Percentiles rank a stretch among this genome's conserved stretches.
Conservation (phyloP, 1,140 invertebrate genomes). For the Diuraphis noxia region DNA sequence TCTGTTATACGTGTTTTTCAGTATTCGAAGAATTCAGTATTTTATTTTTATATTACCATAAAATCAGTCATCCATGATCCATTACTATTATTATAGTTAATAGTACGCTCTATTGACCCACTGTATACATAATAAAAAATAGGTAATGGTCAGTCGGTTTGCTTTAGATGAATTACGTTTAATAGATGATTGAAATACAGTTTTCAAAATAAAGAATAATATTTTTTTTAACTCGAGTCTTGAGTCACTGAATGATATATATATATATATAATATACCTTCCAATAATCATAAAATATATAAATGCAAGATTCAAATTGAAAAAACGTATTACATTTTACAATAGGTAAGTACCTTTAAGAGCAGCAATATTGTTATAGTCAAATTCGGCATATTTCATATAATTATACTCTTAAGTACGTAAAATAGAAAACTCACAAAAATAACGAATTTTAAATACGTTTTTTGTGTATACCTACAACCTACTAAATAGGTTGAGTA, state of each 20-base stretch:
- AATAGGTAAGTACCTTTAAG: neutral
- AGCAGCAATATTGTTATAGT: neutral
- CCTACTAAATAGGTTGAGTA: neutral
- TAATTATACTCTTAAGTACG: neutral
- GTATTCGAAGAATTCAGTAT: neutral
- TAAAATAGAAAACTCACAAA: too few relatives aligned
- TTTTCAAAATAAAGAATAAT: neutral
- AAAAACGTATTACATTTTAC: neutral
- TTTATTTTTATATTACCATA: neutral
- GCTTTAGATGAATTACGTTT: neutral
- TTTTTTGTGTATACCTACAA: neutral
- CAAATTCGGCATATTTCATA: neutral
- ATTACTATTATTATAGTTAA: slow-evolving; percentile 21
- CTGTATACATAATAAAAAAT: neutral
- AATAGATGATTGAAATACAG: neutral
- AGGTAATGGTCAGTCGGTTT: neutral
- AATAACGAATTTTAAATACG: neutral
- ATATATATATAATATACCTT: too few relatives aligned
- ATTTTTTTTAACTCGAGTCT: neutral
- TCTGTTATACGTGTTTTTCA: neutral
- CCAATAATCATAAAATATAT: neutral
- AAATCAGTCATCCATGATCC: slow-evolving; percentile 31
- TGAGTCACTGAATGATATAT: neutral
- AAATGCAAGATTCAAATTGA: neutral
- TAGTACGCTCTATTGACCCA: slow-evolving; percentile 24